Evolutionary conservation across 2,888 invertebrate genomes (phyloP), one percentile per base, ranked within the genome.

Genomic region (Eilema sororculum): DNA sequence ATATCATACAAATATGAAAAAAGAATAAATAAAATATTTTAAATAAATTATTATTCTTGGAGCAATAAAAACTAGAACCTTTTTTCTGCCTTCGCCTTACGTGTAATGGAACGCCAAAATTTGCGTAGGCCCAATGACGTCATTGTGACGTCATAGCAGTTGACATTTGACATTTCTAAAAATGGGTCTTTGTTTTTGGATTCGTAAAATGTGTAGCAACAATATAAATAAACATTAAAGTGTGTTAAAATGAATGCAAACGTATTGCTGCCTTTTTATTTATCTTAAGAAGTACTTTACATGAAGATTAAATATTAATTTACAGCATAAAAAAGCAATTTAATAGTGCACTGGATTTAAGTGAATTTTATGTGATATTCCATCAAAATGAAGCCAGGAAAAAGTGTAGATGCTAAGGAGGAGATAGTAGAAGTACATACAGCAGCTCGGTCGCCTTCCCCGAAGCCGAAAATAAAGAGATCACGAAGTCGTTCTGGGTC

Each of bases 341-440:
- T 59, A 59, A 20, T 20, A 28, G 66, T 69, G 65, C 58, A 73
- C 46, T 67, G 65, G 52, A 68, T 75, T 82, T 82, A 82, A 81
- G 83, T 84, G 75, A 82, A 80, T 76, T 84, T 85, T 76, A 59
- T 5, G 58, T 65, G 58, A 60, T 77, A 72, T 72, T 61, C 52
- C 20, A 60, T 59, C 22, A 87, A 71, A 80, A 95, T 95, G 95
- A 94, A 94, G 89, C 92, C 95, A 65, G 93, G 91, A 28, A 93
- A 90, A 72, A 91, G 91, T 79, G 86, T 80, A 3, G 94, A 94
- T 65, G 85, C 87, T 16, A 91, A 86, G 58, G 94, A 95, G 73
- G 95, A 95, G 81, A 90, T 95, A 77, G 95, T 87, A n/a, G 94
- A 95, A 79, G 91, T 95, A 0, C 95, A 95, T 75, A 88, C 90